Base-by-base conservation (phyloP, 2,113 vertebrate genomes). In the Campylomormyrus numenius region DNA sequence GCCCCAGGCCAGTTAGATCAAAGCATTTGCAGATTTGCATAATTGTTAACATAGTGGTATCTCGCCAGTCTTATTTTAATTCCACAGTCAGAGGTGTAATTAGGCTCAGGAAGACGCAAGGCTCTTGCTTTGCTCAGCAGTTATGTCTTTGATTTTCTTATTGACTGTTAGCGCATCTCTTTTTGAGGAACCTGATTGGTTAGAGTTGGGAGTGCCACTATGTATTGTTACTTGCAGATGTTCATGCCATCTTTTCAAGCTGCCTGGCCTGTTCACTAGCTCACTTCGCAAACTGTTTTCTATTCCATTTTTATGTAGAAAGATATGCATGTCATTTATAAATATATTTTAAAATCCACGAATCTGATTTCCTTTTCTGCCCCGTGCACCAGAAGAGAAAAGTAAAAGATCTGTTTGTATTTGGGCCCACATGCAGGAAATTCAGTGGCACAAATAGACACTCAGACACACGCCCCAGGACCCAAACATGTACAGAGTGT, bases 401-500 rank as follows among this genome's bases (percentile, higher is more conserved):
- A 80, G 3, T 83, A 80, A 89, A 50, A 90, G 6, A 15, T 3
- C 19, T 58, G 15, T 35, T 66, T 77, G 19, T 13, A 24, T n/a
- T 85, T 45, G 21, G 21, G 83, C 83, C 45, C 83, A 48, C 83
- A n/a, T 85, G 83, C 24, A n/a, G 15, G 39, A 49, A 85, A 85
- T 74, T 84, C 87, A 50, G 24, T 62, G 77, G 35, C 70, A 91
- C 83, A 86, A 19, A 50, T 77, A 84, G 50, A 86, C 90, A 45
- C 35, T 24, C 42, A 90, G 46, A 91, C 50, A 66, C 24, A 10
- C 90, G 50, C 83, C 88, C 48, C 42, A 88, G 88, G 89, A 89
- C 86, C 24, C 50, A 49, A 45, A 66, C 88, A 88, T 89, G 93
- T 90, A 93, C 93, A 93, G 77, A 90, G 89, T 94, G 94, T 95